Conservation (phyloP, 2,888 invertebrate species). For the Bellardia pandia region DNA sequence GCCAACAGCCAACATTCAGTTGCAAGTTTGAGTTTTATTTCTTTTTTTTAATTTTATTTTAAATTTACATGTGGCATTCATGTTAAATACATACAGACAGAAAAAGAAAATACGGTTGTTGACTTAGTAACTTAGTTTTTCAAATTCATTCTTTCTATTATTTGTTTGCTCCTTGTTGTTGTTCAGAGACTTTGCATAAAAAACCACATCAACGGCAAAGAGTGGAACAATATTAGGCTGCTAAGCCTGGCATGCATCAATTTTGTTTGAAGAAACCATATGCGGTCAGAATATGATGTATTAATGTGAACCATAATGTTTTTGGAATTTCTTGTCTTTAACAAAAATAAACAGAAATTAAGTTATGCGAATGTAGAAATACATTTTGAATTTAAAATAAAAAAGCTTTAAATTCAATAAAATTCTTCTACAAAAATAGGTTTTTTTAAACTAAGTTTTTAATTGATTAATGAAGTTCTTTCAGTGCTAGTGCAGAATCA, state of each 20-base stretch:
- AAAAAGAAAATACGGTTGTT: constrained; percentile 51
- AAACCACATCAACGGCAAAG: constrained; percentile 22
- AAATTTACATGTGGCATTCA: constrained; percentile 52
- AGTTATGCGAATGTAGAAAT: too few relatives aligned
- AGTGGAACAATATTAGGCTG: neutral
- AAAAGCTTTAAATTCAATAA: too few relatives aligned
- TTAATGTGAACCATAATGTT: constrained; percentile 25
- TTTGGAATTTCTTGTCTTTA: constrained; percentile 11
- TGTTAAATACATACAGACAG: constrained; percentile 39
- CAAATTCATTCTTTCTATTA: neutral
- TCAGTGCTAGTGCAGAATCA: too few relatives aligned
- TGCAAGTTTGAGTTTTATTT: constrained; percentile 46
- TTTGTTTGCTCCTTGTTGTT: neutral
- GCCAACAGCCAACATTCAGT: constrained; percentile 34
- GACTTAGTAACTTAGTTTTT: constrained; percentile 59
- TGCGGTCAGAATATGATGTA: constrained; percentile 41
- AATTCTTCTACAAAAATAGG: too few relatives aligned
- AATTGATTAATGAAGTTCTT: too few relatives aligned
- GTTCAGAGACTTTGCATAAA: constrained; percentile 3
- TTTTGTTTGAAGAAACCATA: constrained; percentile 21
- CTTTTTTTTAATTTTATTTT: constrained; percentile 3
- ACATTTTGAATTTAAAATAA: too few relatives aligned
- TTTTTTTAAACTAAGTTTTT: too few relatives aligned
- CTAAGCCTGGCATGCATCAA: constrained; percentile 25
- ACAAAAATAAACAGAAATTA: neutral